Evolutionary conservation across 2,797 vertebrate species (phyloP), one percentile per base, ranked within the genome.

Genomic region (Remorina albescens): DNA sequence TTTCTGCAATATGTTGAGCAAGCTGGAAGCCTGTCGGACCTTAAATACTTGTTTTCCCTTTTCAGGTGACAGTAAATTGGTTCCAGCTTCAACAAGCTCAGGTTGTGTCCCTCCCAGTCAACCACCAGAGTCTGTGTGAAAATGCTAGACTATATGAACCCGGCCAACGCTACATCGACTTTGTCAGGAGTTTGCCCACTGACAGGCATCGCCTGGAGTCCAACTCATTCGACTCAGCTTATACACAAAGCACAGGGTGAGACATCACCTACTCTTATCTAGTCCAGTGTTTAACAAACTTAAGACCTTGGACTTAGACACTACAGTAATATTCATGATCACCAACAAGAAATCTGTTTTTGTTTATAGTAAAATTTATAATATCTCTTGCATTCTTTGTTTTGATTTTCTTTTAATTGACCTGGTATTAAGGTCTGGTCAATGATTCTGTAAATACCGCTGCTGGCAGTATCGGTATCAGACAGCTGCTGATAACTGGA

Each of bases 11-110:
- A 28, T 25, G 10, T 26, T 26, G 12, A 10, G 30, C 6, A 4
- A 1, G 3, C 2, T 11, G 30, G 30, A 30, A 18, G 1, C 8
- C 5, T 21, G 0, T 42, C 3, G 13, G 28, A 51, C 58, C 8
- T 30, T 30, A 2, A n/a, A 37, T 12, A 11, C 28, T 21, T 15
- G 5, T 16, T 58, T 7, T 26, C 21, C 67, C 36, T 26, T 39
- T 57, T 47, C 68, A 99, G 98, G 96, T 97, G 89, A 98, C 97
- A 0, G 98, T 99, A 68, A 99, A 99, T 80, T 95, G 98, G 92
- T 99, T 99, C 92, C 98, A 99, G 90, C 95, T 99, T 86, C 97
- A 98, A 87, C 98, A 99, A 12, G 94, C 95, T 15, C 97, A 98
- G 90, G 95, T 95, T 21, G 96, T 96, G 2, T 97, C 96, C 34